Evolutionary conservation across 2,888 invertebrate genomes (phyloP).

Genomic region (Galerucella nymphaeae): DNA sequence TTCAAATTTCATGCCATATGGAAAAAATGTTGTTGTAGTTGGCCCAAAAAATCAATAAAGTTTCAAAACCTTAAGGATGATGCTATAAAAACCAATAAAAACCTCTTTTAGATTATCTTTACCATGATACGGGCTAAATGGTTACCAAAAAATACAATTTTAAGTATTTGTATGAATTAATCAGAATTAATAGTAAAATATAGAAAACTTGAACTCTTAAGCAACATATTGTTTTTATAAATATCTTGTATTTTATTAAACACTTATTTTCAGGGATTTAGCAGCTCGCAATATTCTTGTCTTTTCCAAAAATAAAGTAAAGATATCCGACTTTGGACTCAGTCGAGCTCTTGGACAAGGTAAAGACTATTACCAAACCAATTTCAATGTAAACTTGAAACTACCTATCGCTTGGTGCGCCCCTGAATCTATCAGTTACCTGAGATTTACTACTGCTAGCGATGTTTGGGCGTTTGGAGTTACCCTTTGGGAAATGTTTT

Average conservation of each 20-base stretch:
- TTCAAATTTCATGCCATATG: too few relatives aligned
- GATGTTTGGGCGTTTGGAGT: conserved; percentile 97
- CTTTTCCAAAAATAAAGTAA: conserved; percentile 95
- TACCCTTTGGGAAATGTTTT: conserved; percentile 99
- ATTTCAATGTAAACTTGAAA: conserved; percentile 96
- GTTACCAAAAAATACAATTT: too few relatives aligned
- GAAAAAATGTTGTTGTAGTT: too few relatives aligned
- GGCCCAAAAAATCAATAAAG: too few relatives aligned
- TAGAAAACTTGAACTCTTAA: too few relatives aligned
- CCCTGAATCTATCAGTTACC: conserved; percentile 95
- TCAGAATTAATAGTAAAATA: too few relatives aligned
- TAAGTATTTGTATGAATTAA: too few relatives aligned
- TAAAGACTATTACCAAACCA: conserved; percentile 98
- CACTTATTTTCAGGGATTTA: conserved; percentile 78
- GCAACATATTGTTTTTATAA: too few relatives aligned
- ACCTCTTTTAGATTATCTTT: too few relatives aligned
- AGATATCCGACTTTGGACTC: conserved; percentile 98
- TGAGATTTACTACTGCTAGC: conserved; percentile 95
- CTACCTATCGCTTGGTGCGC: conserved; percentile 99
- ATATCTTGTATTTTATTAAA: neutral
- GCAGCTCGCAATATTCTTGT: conserved; percentile 98
- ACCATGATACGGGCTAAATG: too few relatives aligned
- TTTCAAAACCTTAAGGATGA: too few relatives aligned
- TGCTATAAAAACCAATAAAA: too few relatives aligned
- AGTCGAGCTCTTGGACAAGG: conserved; percentile 96